Evolutionary conservation across 2,888 invertebrate genomes (phyloP), one percentile per base, ranked within the genome.

Genomic region (Agonopterix arenella): DNA sequence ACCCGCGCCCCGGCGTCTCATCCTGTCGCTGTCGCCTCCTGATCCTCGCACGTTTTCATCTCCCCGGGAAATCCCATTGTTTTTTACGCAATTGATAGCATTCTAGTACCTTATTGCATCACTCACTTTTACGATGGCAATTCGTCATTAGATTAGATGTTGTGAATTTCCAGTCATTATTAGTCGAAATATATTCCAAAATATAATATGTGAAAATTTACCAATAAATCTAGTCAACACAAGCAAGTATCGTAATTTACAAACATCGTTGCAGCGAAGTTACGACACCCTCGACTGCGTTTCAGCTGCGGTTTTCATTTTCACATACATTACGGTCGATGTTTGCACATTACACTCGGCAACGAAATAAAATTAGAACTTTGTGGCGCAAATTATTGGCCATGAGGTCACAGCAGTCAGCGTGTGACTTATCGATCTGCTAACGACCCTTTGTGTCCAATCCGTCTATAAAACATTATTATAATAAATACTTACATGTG

Each of bases 371-470:
- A 57, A 55, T 57, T 54, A 53, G 51, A 56, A 42, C 47, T 52
- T 50, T 49, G 50, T 49, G 42, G 44, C 47, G 47, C 49, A 49
- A 58, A 52, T 54, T 57, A 50, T 48, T 58, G 51, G 52, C 47
- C 47, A 50, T 59, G 55, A 53, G 55, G 61, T 60, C 49, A 47
- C 48, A 42, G 50, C 43, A 18, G 28, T 43, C 11, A 11, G 43
- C 11, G 43, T 44, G 13, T 48, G 52, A 63, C 60, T 61, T 66
- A 70, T 66, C 62, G 62, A 62, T 47, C 54, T 60, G 54, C 58
- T 69, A 74, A 74, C 65, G 65, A 65, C 55, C 60, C 66, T 65
- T 73, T 72, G 68, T 74, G 57, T 60, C 51, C 52, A 48, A 51
- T 11, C n/a, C 8, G 16, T 18, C 44, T 36, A 18, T 13, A 41